Evolutionary conservation across 1,140 invertebrate species (phyloP).

Genomic region (Calosoma granatense): DNA sequence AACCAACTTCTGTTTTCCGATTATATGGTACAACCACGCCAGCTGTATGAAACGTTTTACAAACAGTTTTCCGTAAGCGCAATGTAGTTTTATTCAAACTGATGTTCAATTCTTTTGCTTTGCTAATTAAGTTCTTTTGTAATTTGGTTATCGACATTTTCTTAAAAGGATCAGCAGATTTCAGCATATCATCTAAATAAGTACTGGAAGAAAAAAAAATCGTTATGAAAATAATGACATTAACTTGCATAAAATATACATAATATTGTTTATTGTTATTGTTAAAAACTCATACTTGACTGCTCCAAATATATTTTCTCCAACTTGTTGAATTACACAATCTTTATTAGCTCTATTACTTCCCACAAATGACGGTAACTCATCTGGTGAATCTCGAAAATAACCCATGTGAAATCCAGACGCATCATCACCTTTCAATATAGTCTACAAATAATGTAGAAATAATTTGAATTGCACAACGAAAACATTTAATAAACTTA

Average conservation of each 20-base stretch:
- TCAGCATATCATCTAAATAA: slow-evolving; percentile 52
- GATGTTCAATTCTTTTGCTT: slow-evolving; percentile 52
- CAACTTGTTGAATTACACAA: slow-evolving; percentile 57
- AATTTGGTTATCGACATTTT: slow-evolving; percentile 46
- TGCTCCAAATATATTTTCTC: slow-evolving; percentile 78
- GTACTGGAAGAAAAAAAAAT: slow-evolving; percentile 35
- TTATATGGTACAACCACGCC: slow-evolving; percentile 85
- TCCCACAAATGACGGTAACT: slow-evolving; percentile 61
- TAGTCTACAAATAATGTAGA: slow-evolving; percentile 49
- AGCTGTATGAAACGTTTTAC: slow-evolving; percentile 71
- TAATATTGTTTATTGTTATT: slow-evolving; percentile 5
- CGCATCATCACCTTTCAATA: slow-evolving; percentile 56
- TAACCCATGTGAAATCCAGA: slow-evolving; percentile 79
- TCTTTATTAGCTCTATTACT: slow-evolving; percentile 60
- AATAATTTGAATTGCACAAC: slow-evolving; percentile 7
- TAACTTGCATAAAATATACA: slow-evolving; percentile 9
- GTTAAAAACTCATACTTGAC: slow-evolving; percentile 54
- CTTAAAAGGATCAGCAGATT: slow-evolving; percentile 52
- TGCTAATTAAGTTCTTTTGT: slow-evolving; percentile 51
- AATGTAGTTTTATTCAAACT: slow-evolving; percentile 47
- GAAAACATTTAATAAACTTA: slow-evolving; percentile 26
- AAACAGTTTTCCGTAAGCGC: slow-evolving; percentile 57
- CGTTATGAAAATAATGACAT: too few relatives aligned
- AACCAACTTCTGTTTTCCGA: slow-evolving; percentile 29
- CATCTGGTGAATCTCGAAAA: slow-evolving; percentile 71